Base-by-base conservation (phyloP, 2,888 invertebrate species). In the Nomada fabriciana region DNA sequence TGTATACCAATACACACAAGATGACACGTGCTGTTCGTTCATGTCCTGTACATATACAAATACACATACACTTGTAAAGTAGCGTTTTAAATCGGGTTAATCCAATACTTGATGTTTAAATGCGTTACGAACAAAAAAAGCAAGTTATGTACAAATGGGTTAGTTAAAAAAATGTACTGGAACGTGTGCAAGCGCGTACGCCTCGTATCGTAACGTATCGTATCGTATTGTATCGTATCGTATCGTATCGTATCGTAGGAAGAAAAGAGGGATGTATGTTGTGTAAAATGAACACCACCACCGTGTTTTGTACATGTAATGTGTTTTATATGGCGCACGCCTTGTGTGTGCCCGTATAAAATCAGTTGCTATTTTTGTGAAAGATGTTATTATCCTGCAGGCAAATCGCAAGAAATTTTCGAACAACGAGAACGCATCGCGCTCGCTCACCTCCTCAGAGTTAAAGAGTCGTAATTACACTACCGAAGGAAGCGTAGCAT, bases 401-500 rank as follows among this genome's bases (percentile, higher is more conserved):
- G 29, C 61, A 71, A 67, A 67, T 64, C 29, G 25, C 18, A 29
- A 42, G 36, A 25, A 7, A 53, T 53, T 9, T 53, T 20, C 18
- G 53, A 20, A 57, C 68, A 53, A 67, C 59, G 65, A 76, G 77
- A 65, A 80, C 80, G 83, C 87, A 61, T 76, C 80, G 71, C 85
- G 82, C 89, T 87, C 71, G 88, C 86, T 82, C 88, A 88, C 81
- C 70, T 86, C 80, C 86, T 74, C 72, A 86, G 82, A 88, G 89
- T 88, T 89, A 88, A 85, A 84, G 64, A 89, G 82, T 85, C 89
- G 84, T 86, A 84, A 86, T 89, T 88, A 92, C 90, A 93, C 94
- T 94, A 94, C 93, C 93, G 94, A 91, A 93, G 93, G 93, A 94
- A 94, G 94, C 94, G 70, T 93, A 87, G 90, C 94, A 94, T 94